Base-by-base conservation (phyloP, 2,888 invertebrate species). In the Congeria kusceri region DNA sequence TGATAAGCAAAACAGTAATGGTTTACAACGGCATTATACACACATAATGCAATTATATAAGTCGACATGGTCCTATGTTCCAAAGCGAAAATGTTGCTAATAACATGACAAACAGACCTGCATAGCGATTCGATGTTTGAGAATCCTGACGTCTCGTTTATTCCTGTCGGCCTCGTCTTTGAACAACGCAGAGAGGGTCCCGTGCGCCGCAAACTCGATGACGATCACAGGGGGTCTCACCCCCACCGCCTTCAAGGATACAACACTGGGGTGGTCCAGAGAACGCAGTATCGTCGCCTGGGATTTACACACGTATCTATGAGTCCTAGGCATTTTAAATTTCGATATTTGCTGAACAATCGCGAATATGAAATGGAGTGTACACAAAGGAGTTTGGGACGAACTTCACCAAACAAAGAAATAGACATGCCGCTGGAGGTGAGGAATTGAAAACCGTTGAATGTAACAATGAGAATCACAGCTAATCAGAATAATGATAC, bases 241-340 rank as follows among this genome's bases (percentile, higher is more conserved):
- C 28, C 88, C 90, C 18, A 92, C 91, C 4, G 90, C 92, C 49
- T 92, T 74, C 69, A 92, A 74, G 0, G 88, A 87, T n/a, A 92
- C 86, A 11, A 92, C 86, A 77, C 91, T 90, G 0, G 91, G 91
- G 69, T 92, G 92, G 27, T 89, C 86, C 57, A 92, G 84, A 64
- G 89, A 86, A n/a, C 90, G 80, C 29, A 92, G 68, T 44, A 92
- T 90, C 0, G 89, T 89, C 9, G 87, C 91, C 92, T 92, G 74
- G n/a, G 77, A 73, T 66, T 3, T 44, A 23, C 64, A 39, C n/a
- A 71, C 15, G 4, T 20, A 20, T 49, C 15, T 20, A 15, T 15
- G 49, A 7, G 32, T 4, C 4, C 32, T 32, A 32, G 4, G 4
- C 9, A 32, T 32, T 32, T 32, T 4, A 32, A 32, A 9, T 32